Conservation (phyloP, 1,140 invertebrate genomes). For the Tetragonula clypearis region DNA sequence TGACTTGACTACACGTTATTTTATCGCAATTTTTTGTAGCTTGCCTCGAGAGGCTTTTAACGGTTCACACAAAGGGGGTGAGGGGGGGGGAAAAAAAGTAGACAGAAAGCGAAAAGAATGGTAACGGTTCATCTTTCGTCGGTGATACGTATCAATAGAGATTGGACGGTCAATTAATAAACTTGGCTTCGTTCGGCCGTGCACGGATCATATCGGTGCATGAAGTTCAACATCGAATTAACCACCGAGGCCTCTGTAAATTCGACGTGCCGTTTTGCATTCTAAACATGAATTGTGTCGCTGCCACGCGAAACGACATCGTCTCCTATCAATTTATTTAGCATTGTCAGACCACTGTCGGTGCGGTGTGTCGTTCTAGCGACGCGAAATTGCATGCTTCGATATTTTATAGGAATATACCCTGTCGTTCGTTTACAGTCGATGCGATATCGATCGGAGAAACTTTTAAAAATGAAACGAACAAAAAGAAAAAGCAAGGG, state of each 20-base stretch:
- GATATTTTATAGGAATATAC: slow-evolving; percentile 52
- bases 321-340: slow-evolving; percentile 29
- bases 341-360: slow-evolving; percentile 29
- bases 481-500: background rate
- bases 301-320: slow-evolving; percentile 45
- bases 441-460: background rate
- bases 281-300: slow-evolving; percentile 19
- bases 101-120: background rate
- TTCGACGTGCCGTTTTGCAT: slow-evolving; percentile 43
- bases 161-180: slow-evolving; percentile 47
- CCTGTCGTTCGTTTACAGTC: slow-evolving; percentile 18
- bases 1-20: slow-evolving; percentile 10
- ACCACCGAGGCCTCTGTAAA: slow-evolving; percentile 41
- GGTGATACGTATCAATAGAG: slow-evolving; percentile 17
- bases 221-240: slow-evolving; percentile 14
- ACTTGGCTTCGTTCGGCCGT: background rate
- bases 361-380: slow-evolving; percentile 1
- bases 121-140: background rate
- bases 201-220: background rate
- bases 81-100: background rate
- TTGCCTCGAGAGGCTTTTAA: slow-evolving; percentile 29
- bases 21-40: slow-evolving; percentile 7
- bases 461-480: background rate
- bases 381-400: slow-evolving; percentile 40
- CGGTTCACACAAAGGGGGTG: background rate